Evolutionary conservation across 2,113 vertebrate species (phyloP), one percentile per base, ranked within the genome.

Genomic region (Amphilophus citrinellus): DNA sequence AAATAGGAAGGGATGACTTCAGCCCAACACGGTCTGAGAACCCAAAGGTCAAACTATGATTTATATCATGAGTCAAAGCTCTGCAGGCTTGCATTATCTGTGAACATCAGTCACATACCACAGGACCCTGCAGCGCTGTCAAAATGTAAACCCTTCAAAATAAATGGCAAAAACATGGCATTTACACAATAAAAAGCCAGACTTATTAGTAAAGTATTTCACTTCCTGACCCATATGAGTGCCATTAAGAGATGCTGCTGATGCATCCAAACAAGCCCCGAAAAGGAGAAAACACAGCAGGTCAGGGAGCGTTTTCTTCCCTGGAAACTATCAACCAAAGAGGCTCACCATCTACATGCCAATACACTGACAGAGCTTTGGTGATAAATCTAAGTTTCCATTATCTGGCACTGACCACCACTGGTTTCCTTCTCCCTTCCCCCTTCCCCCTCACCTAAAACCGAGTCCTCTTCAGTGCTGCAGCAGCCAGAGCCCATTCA

Each of bases 401-500:
- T 92, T 95, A 91, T 94, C 85, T 85, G 82, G 71, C 83, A 2
- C 8, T 1, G 87, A 92, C 92, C 92, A 95, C 93, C 93, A 79
- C 83, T 87, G 84, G 84, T 20, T 92, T 86, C 80, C 87, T 88
- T 93, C 32, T 76, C 81, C 77, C 44, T 57, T 73, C 75, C n/a
- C 81, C 77, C 44, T 57, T 73, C 75, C n/a, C 76, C 84, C 77
- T 92, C 91, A 44, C 63, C 83, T 91, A 82, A 76, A 94, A 89
- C 90, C 63, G 9, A 63, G 61, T 87, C 88, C 84, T 88, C 82
- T 80, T 83, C 79, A 68, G 42, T 24, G 47, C 47, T 17, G 5
- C 60, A 82, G 83, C 37, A 87, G 68, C 86, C 76, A 85, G 95
- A 92, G 87, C 78, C 91, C 87, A 96, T 95, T 96, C 94, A 94